Evolutionary conservation across 2,888 invertebrate species (phyloP).

Genomic region (Lysandra coridon): DNA sequence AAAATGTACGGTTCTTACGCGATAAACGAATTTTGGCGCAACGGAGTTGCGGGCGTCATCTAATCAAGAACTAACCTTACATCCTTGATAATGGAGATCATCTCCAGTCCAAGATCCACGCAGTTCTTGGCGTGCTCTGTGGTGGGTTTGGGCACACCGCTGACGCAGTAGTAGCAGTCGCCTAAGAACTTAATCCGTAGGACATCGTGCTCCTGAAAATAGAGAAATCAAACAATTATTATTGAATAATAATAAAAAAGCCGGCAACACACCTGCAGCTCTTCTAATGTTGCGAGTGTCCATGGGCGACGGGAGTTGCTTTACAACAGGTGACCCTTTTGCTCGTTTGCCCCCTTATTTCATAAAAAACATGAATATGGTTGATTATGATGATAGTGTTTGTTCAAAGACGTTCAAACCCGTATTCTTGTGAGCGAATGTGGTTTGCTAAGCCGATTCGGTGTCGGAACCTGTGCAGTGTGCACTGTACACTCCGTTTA

Average conservation of each 20-base stretch:
- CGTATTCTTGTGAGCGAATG: constrained; percentile 7
- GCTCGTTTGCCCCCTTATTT: no score
- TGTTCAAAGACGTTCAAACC: neutral
- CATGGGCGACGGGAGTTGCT: no score
- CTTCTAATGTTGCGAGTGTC: no score
- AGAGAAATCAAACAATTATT: neutral
- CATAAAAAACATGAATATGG: neutral
- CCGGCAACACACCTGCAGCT: no score
- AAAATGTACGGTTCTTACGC: no score
- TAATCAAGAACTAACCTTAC: constrained; percentile 78
- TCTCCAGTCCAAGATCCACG: constrained; percentile 93
- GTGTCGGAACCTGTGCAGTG: constrained; percentile 2
- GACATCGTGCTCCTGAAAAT: constrained; percentile 84
- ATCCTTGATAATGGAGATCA: constrained; percentile 94
- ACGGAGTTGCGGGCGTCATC: no score
- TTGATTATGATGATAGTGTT: neutral
- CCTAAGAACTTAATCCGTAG: constrained; percentile 95
- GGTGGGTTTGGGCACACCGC: constrained; percentile 90
- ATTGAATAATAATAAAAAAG: no score
- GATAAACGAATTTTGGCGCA: no score
- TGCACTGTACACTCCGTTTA: neutral
- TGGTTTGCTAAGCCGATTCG: constrained; percentile 8
- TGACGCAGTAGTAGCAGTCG: constrained; percentile 96
- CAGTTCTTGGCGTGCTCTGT: constrained; percentile 93
- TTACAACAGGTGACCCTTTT: no score